These are phyloP conservation scores for Arrhopalites spinosus DNA, from an alignment of 2,888 invertebrate genomes.

Conservation along the genomic window DNA sequence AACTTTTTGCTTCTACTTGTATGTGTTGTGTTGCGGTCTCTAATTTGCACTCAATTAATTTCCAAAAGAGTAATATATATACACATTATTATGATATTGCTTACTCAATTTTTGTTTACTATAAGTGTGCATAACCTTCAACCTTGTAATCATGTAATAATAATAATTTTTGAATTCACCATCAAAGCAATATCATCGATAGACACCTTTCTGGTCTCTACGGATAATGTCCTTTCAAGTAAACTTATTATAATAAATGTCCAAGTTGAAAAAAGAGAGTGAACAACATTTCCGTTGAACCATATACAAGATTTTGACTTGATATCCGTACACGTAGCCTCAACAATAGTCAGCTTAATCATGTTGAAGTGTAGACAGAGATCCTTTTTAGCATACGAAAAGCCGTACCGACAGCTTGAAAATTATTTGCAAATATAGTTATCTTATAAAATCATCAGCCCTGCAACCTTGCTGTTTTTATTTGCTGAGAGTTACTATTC, in stretches of 20 bases:
- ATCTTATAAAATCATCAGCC: conserved; percentile 28
- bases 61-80: background rate
- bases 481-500: background rate
- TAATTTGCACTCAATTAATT: conserved; percentile 8
- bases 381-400: conserved; percentile 20
- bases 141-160: background rate
- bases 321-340: background rate
- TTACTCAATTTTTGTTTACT: background rate
- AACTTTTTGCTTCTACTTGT: background rate
- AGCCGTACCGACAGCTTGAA: conserved; percentile 19
- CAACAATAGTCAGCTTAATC: conserved; percentile 6
- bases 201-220: too few relatives aligned
- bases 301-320: too few relatives aligned
- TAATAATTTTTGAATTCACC: background rate
- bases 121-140: background rate
- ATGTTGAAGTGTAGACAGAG: conserved; percentile 7
- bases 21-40: background rate
- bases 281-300: too few relatives aligned
- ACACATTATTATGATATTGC: background rate
- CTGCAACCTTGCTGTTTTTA: conserved; percentile 23
- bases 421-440: conserved; percentile 31
- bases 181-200: too few relatives aligned
- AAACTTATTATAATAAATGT: too few relatives aligned
- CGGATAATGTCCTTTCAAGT: too few relatives aligned
- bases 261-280: too few relatives aligned